Evolutionary conservation across 2,797 vertebrate species (phyloP).

Genomic region (Myotis planiceps): DNA sequence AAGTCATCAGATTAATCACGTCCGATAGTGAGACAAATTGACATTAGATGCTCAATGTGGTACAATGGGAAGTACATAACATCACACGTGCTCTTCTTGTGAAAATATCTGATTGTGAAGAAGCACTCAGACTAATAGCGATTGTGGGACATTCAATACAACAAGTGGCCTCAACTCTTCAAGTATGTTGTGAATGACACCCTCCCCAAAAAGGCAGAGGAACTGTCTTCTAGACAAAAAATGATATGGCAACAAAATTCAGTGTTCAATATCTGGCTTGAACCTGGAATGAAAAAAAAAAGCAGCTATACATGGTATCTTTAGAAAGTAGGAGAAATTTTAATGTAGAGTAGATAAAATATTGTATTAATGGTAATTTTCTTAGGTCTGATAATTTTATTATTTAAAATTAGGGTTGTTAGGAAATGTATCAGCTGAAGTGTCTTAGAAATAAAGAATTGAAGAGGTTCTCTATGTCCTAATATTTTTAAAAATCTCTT

Average conservation of each 20-base stretch:
- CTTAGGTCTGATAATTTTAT: background rate
- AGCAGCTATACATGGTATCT: background rate
- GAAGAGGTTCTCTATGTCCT: background rate
- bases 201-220: background rate
- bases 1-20: background rate
- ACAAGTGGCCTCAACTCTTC: background rate
- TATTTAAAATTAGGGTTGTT: slow-evolving; percentile 4
- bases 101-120: background rate
- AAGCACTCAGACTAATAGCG: background rate
- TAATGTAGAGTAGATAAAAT: background rate
- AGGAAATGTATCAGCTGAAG: background rate
- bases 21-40: background rate
- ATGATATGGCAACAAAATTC: background rate
- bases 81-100: background rate
- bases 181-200: background rate
- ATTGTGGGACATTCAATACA: background rate
- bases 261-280: background rate
- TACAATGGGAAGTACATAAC: background rate
- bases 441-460: background rate
- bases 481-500: background rate
- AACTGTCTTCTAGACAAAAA: background rate
- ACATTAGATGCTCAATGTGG: background rate
- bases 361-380: background rate
- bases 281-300: background rate
- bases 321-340: background rate